Conservation (phyloP, 2,888 invertebrate species). For the Lasioglossum figueresi region DNA sequence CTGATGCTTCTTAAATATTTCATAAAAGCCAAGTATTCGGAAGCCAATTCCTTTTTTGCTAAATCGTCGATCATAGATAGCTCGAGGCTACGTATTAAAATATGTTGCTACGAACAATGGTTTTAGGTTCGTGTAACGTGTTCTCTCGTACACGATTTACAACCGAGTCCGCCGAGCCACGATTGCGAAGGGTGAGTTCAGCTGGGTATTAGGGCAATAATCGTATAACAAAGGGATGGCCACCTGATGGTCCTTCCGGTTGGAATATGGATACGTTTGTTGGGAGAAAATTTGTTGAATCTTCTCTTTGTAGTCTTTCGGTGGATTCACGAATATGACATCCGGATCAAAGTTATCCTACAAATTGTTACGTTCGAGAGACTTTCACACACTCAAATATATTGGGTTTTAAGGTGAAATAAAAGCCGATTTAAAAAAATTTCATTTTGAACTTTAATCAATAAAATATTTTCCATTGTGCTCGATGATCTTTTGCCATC, state of each 20-base stretch:
- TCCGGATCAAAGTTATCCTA: slow-evolving; percentile 23
- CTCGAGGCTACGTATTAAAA: slow-evolving; percentile 36
- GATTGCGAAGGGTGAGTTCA: slow-evolving; percentile 67
- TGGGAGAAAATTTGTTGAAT: slow-evolving; percentile 65
- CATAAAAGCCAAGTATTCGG: slow-evolving; percentile 5
- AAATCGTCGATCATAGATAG: slow-evolving; percentile 6
- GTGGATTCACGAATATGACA: neutral
- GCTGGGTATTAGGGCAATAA: slow-evolving; percentile 81
- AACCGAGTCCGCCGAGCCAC: slow-evolving; percentile 36
- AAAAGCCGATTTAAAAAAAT: too few relatives aligned
- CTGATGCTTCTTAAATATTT: slow-evolving; percentile 25
- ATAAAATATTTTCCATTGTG: too few relatives aligned
- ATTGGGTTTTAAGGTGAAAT: too few relatives aligned
- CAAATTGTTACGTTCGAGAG: slow-evolving; percentile 17
- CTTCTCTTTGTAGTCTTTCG: slow-evolving; percentile 11
- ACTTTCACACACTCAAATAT: neutral
- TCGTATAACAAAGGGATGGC: slow-evolving; percentile 81
- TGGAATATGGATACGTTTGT: slow-evolving; percentile 71
- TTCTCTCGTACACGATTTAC: slow-evolving; percentile 51
- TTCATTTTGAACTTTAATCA: too few relatives aligned
- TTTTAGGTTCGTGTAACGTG: slow-evolving; percentile 43
- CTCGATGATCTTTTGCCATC: too few relatives aligned
- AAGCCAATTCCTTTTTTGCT: slow-evolving; percentile 18
- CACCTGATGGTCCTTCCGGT: slow-evolving; percentile 80
- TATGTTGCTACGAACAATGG: slow-evolving; percentile 36